These are phyloP conservation scores for Furnarius figulus DNA, from an alignment of 2,113 vertebrate species.

Conservation along the genomic window DNA sequence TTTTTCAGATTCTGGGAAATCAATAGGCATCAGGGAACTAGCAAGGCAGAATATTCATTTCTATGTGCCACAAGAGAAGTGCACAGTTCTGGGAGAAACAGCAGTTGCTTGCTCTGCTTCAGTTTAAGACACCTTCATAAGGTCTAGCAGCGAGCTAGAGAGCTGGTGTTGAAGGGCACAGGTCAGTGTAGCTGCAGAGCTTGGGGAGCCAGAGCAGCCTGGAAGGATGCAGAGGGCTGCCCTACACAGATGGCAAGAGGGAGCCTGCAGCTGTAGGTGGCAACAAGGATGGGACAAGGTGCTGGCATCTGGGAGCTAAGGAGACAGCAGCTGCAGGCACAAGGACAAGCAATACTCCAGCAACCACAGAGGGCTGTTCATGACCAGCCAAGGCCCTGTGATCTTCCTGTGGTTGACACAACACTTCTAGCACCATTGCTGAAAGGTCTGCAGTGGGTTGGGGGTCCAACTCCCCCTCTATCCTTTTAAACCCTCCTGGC, in stretches of 20 bases:
- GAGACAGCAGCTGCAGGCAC: not conserved
- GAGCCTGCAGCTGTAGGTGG: not conserved
- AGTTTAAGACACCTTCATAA: not conserved
- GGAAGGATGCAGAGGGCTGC: not conserved
- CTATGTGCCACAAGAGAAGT: not conserved
- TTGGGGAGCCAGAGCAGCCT: not conserved
- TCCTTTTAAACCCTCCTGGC: not conserved
- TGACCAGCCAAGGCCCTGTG: rapidly evolving
- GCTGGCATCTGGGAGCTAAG: not conserved
- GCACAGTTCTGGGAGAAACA: not conserved
- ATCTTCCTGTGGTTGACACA: not conserved
- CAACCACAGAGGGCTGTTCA: not conserved
- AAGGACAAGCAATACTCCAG: not conserved
- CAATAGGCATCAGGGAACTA: not conserved
- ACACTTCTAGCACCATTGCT: not conserved
- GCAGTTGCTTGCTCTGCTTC: not conserved
- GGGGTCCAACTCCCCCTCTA: not conserved
- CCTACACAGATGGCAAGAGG: not conserved
- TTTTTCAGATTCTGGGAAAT: not conserved
- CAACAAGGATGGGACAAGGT: not conserved
- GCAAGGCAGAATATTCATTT: not conserved
- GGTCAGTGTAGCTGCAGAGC: no score
- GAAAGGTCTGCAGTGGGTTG: not conserved
- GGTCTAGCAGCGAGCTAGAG: not conserved
- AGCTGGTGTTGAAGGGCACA: not conserved